These are phyloP conservation scores for Cydia fagiglandana DNA, from an alignment of 1,140 invertebrate species.

Conservation along the genomic window DNA sequence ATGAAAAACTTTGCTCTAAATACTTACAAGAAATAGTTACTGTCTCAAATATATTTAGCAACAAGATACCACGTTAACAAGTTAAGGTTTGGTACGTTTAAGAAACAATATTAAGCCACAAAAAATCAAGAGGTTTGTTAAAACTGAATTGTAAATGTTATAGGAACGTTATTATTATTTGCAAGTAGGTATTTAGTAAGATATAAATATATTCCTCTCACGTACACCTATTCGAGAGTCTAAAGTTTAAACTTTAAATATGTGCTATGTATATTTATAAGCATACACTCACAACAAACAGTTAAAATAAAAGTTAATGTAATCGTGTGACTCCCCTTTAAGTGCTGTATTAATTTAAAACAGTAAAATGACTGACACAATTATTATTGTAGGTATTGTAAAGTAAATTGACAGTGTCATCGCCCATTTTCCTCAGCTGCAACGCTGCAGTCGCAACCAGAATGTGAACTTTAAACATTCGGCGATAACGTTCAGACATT, in stretches of 20 bases:
- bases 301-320: not conserved
- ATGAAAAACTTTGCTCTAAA: not conserved
- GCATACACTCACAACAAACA: conserved; percentile 4
- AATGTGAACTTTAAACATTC: too few species aligned
- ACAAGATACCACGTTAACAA: too few species aligned
- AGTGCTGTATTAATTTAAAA: not conserved
- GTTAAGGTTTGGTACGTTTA: not conserved
- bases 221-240: too few species aligned
- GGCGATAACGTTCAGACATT: too few species aligned
- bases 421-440: too few species aligned
- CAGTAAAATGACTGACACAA: too few species aligned
- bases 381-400: too few species aligned
- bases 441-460: too few species aligned
- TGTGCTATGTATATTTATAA: not conserved
- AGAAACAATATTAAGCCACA: not conserved
- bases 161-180: not conserved
- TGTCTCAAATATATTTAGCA: too few species aligned
- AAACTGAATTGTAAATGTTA: not conserved
- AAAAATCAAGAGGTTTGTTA: not conserved
- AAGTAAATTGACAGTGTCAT: too few species aligned
- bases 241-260: too few species aligned
- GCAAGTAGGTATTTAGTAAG: not conserved
- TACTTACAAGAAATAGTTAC: not conserved
- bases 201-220: not conserved
- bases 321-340: conserved; percentile 13